These are phyloP conservation scores for Thecophora atra DNA, from an alignment of 2,888 invertebrate genomes.

Conservation along the genomic window DNA sequence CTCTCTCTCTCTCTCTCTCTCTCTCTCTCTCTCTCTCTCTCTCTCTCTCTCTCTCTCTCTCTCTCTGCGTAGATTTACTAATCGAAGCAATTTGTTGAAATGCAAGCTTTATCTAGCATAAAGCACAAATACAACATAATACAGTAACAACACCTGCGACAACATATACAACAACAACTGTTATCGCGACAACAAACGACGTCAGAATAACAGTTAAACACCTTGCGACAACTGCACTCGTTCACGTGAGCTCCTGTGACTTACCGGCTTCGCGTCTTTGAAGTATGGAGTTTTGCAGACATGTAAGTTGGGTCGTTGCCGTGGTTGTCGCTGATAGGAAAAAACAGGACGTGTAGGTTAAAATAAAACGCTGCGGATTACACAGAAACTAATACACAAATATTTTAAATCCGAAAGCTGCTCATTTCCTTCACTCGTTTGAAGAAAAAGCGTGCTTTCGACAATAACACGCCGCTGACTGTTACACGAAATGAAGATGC, in stretches of 20 bases:
- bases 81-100: slow-evolving; percentile 51
- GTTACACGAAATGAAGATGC: slow-evolving; percentile 22
- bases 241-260: not conserved
- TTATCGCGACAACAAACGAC: too few species aligned
- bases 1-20: too few species aligned
- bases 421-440: slow-evolving; percentile 23
- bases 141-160: not conserved
- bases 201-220: not conserved
- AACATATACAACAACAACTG: slow-evolving; percentile 6
- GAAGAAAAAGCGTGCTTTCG: slow-evolving; percentile 3
- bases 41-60: not conserved
- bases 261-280: not conserved
- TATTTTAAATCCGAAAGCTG: slow-evolving; percentile 31
- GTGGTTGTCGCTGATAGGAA: too few species aligned
- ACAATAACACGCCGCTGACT: not conserved
- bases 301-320: too few species aligned
- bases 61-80: slow-evolving; percentile 42
- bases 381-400: slow-evolving; percentile 37
- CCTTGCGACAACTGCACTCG: slow-evolving; percentile 5
- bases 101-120: slow-evolving; percentile 46
- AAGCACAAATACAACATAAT: slow-evolving; percentile 16
- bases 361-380: slow-evolving; percentile 20
- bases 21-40: not conserved
- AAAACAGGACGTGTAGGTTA: not conserved
- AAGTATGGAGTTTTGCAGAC: too few species aligned